phyloP scores from a whole-genome alignment of 2,113 vertebrate species.

The Accipiter virgatus region DNA sequence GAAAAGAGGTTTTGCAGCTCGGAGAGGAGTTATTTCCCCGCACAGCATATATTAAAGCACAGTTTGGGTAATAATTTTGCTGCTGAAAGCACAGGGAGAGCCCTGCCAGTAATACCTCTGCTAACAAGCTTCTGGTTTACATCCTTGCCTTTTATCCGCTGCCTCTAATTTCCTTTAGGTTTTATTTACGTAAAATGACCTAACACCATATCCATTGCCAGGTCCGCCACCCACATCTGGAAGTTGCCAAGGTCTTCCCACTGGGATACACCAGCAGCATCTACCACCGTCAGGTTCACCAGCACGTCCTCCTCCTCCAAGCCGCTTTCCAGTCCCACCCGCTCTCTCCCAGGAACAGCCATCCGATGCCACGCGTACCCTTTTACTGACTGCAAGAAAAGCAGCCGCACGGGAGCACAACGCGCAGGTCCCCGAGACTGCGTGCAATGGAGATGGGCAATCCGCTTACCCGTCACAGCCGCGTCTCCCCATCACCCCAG shows the following conservation, averaged over 20 bases:
- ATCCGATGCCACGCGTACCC: fast-evolving
- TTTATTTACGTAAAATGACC: background rate
- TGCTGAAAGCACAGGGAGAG: background rate
- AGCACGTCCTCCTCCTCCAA: background rate
- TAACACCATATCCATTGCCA: fast-evolving
- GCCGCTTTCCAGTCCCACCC: background rate
- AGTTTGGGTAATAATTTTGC: background rate
- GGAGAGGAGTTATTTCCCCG: background rate
- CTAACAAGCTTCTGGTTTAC: background rate
- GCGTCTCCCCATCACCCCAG: no score
- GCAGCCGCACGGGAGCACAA: fast-evolving
- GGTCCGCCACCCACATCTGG: background rate
- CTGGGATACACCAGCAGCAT: fast-evolving
- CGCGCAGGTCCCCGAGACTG: fast-evolving
- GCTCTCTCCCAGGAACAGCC: background rate
- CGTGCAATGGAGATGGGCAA: fast-evolving
- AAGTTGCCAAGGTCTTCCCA: background rate
- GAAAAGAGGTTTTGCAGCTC: background rate
- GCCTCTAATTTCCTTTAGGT: background rate
- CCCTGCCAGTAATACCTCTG: background rate
- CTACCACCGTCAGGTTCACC: background rate
- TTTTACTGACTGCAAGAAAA: background rate
- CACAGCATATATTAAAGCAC: background rate
- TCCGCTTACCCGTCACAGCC: fast-evolving
- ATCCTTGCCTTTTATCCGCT: background rate